These are phyloP conservation scores for Jacana jacana DNA, from an alignment of 2,113 vertebrate genomes.

Conservation along the genomic window DNA sequence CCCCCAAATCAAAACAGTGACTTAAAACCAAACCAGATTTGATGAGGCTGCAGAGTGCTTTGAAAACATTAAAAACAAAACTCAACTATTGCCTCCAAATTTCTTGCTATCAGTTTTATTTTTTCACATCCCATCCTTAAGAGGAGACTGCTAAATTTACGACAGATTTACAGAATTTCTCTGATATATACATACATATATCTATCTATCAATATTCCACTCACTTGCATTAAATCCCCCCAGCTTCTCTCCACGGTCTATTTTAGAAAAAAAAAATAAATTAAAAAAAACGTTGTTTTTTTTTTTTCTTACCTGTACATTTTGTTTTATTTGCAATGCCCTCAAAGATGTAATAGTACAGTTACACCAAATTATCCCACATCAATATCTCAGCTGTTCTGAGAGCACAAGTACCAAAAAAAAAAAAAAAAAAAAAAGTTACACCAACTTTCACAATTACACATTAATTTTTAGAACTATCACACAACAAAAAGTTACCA, in stretches of 20 bases:
- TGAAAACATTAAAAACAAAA: background rate
- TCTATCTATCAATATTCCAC: background rate
- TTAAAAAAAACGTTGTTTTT: background rate
- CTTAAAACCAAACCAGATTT: background rate
- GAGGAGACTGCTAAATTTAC: background rate
- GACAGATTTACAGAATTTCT: background rate
- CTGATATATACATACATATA: background rate
- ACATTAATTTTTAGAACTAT: background rate
- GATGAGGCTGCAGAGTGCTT: background rate
- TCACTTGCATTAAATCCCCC: background rate
- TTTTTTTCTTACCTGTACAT: background rate
- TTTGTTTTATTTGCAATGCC: conserved; percentile 32
- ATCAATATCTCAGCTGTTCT: background rate
- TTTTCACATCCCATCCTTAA: background rate
- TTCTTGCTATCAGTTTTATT: background rate
- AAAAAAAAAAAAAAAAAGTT: background rate
- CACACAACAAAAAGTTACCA: background rate
- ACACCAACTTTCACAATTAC: conserved; percentile 14
- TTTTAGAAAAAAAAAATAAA: background rate
- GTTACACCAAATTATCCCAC: background rate
- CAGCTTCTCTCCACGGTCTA: background rate
- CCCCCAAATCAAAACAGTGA: background rate
- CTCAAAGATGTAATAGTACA: background rate
- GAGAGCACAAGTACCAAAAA: background rate
- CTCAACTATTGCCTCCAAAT: background rate